Conservation (phyloP, 2,797 vertebrate genomes). For the Macropodus opercularis region DNA sequence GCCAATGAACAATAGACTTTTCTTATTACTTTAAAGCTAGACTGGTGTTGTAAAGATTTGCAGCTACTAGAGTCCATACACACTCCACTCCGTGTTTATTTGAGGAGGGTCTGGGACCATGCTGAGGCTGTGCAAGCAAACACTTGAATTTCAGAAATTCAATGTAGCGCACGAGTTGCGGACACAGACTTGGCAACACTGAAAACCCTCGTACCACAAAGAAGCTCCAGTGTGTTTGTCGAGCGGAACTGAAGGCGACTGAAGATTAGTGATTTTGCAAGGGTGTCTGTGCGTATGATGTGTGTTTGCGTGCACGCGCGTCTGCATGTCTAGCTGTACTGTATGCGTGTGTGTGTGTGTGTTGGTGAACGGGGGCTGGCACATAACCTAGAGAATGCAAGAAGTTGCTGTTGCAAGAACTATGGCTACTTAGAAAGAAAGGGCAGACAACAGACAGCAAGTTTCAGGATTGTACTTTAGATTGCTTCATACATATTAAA, state of each 20-base stretch:
- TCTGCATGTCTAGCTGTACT: slow-evolving; percentile 1
- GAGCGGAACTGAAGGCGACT: slow-evolving; percentile 59
- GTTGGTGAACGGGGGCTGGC: slow-evolving; percentile 25
- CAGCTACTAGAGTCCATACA: slow-evolving; percentile 8
- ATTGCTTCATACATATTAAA: slow-evolving; percentile 51
- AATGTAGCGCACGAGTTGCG: slow-evolving; percentile 50
- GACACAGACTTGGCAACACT: slow-evolving; percentile 62
- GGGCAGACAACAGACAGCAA: slow-evolving; percentile 31
- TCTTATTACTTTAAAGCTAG: no score
- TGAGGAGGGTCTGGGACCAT: slow-evolving; percentile 32
- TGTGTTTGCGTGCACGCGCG: slow-evolving; percentile 12
- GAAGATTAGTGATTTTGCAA: slow-evolving; percentile 78
- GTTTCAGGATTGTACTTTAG: slow-evolving; percentile 25
- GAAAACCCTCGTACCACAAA: slow-evolving; percentile 41
- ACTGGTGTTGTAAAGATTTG: slow-evolving; percentile 4
- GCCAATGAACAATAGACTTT: background rate
- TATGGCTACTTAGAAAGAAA: slow-evolving; percentile 30
- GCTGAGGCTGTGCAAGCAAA: slow-evolving; percentile 22
- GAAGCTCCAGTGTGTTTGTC: slow-evolving; percentile 61
- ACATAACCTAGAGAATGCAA: slow-evolving; percentile 47
- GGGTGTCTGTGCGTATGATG: slow-evolving; percentile 25
- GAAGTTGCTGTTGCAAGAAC: slow-evolving; percentile 56
- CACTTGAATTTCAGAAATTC: slow-evolving; percentile 50
- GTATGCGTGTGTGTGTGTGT: slow-evolving; percentile 19
- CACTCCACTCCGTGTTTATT: slow-evolving; percentile 20